A percentile compares a stretch with the other conserved stretches of the same genome.
Evolutionary conservation across 2,113 vertebrate genomes (phyloP).

Genomic region (Pterophyllum scalare): DNA sequence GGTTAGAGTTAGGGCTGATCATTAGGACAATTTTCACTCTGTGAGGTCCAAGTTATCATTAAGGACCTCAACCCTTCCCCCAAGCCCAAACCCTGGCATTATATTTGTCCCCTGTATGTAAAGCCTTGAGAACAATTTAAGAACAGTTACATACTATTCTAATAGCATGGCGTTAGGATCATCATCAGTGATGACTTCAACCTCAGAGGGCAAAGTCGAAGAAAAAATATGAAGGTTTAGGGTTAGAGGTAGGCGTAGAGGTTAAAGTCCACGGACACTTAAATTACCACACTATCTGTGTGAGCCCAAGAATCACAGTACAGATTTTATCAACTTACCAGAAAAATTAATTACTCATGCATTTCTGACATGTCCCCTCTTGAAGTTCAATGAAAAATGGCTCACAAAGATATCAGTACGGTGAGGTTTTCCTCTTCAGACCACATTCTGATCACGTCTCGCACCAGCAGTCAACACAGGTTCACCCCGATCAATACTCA

Average conservation of each 20-base stretch:
- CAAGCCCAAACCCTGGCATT: not conserved
- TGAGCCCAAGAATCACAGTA: not conserved
- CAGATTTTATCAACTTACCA: not conserved
- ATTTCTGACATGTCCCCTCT: not conserved
- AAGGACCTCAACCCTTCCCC: not conserved
- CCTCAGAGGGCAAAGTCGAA: not conserved
- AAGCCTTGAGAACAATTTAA: not conserved
- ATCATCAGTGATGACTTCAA: not conserved
- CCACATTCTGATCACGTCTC: not conserved
- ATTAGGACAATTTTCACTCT: not conserved
- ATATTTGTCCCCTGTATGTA: not conserved
- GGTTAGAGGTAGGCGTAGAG: not conserved
- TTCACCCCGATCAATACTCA: not conserved
- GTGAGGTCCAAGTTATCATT: fast-evolving
- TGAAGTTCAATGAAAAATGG: not conserved
- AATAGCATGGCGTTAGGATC: fast-evolving
- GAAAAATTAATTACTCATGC: not conserved
- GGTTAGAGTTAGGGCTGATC: not conserved
- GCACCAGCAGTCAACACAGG: not conserved
- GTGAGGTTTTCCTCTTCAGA: not conserved
- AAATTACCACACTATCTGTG: not conserved
- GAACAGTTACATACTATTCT: not conserved
- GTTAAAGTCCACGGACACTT: not conserved
- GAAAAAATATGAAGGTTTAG: not conserved
- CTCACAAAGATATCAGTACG: not conserved